phyloP scores from a whole-genome alignment of 2,888 invertebrate species.

The Ormyrus nitidulus region DNA sequence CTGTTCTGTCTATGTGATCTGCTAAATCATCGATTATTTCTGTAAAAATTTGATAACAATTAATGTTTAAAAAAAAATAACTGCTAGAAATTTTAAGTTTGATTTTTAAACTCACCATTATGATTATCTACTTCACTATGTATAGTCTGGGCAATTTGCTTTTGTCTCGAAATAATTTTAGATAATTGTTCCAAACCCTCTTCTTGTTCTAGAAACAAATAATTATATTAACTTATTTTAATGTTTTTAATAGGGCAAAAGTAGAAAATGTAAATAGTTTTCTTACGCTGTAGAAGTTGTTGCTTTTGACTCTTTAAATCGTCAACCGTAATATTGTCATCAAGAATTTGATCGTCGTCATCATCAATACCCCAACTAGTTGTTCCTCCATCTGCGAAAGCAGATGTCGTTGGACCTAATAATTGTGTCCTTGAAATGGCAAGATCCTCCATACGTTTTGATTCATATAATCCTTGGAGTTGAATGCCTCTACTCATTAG shows the following conservation, averaged over 20 bases:
- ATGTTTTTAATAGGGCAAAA: background rate
- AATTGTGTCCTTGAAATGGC: conserved; percentile 70
- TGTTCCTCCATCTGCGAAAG: conserved; percentile 76
- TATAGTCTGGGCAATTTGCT: conserved; percentile 84
- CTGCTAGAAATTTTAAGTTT: conserved; percentile 39
- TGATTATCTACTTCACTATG: conserved; percentile 86
- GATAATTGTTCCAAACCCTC: conserved; percentile 85
- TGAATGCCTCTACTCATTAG: conserved; percentile 79
- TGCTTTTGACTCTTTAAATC: conserved; percentile 80
- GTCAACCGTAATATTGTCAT: conserved; percentile 73
- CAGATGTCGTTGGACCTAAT: conserved; percentile 68
- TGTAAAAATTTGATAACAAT: conserved; percentile 70
- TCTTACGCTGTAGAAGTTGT: conserved; percentile 78
- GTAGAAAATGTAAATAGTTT: conserved; percentile 31
- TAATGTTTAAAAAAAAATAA: conserved; percentile 3
- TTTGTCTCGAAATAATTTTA: conserved; percentile 85
- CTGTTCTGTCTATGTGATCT: conserved; percentile 84
- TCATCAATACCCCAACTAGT: conserved; percentile 75
- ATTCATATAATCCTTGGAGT: conserved; percentile 77
- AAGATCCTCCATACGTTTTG: conserved; percentile 67
- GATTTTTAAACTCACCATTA: conserved; percentile 79
- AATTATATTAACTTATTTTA: background rate
- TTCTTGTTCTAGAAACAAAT: conserved; percentile 81
- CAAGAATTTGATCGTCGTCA: conserved; percentile 74
- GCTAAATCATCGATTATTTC: conserved; percentile 87